Percentiles rank a stretch among this genome's conserved stretches.
Evolutionary conservation across 2,888 invertebrate genomes (phyloP).

Genomic region (Mythimna albipuncta): DNA sequence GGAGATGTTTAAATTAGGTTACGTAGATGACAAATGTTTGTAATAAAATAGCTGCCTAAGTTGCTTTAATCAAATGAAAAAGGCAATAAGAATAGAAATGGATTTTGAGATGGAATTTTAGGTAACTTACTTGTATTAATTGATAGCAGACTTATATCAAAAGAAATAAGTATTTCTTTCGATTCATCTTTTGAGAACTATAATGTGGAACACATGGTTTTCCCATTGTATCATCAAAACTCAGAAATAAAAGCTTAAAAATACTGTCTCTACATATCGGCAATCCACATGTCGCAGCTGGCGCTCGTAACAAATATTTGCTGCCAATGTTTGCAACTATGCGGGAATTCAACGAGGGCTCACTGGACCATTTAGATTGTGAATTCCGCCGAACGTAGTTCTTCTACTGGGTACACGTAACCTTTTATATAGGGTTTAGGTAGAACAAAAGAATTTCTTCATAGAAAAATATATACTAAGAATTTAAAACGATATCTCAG

Average conservation of each 20-base stretch:
- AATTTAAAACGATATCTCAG: background rate
- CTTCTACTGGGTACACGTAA: background rate
- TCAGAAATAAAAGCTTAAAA: slow-evolving; percentile 13
- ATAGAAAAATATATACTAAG: background rate
- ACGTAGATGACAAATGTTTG: background rate
- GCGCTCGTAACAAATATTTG: slow-evolving; percentile 24
- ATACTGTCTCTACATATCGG: background rate
- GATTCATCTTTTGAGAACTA: too few species aligned
- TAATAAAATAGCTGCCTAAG: background rate
- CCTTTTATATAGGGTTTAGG: background rate
- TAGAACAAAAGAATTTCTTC: background rate
- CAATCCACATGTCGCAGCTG: slow-evolving; percentile 1
- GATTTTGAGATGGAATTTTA: too few species aligned
- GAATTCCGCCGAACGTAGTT: background rate
- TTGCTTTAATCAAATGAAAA: background rate
- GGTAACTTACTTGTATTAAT: too few species aligned
- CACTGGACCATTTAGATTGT: slow-evolving; percentile 7
- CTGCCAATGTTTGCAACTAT: slow-evolving; percentile 30
- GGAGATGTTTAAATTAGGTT: slow-evolving; percentile 12
- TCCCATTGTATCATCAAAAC: background rate
- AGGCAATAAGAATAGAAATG: too few species aligned
- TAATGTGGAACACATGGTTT: too few species aligned
- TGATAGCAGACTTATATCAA: too few species aligned
- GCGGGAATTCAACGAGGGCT: slow-evolving; percentile 12
- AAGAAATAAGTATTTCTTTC: too few species aligned